Evolutionary conservation across 1,140 invertebrate species (phyloP).

Genomic region (Archivesica marissinica): DNA sequence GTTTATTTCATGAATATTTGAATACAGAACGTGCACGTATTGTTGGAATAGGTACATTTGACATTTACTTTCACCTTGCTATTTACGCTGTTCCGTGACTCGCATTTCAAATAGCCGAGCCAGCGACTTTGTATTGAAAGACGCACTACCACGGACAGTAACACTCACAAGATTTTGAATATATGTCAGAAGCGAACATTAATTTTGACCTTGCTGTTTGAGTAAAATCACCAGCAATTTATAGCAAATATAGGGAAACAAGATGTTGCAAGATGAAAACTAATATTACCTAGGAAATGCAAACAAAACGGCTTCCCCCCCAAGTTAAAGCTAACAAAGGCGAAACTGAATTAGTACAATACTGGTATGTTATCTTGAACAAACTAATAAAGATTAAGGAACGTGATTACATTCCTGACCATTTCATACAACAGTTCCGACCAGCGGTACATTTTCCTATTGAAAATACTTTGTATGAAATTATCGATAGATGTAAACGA

Average conservation of each 20-base stretch:
- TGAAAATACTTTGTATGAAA: slow-evolving; percentile 35
- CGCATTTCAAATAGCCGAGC: background rate
- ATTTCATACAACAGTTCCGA: slow-evolving; percentile 43
- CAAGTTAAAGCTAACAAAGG: background rate
- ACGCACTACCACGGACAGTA: background rate
- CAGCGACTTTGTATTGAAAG: background rate
- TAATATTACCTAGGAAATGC: background rate
- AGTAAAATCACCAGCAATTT: slow-evolving; percentile 3
- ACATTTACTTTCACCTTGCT: too few species aligned
- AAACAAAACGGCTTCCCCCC: background rate
- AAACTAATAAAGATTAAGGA: too few species aligned
- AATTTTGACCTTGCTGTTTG: background rate
- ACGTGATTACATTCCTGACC: background rate
- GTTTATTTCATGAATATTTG: too few species aligned
- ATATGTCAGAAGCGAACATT: background rate
- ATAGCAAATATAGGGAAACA: background rate
- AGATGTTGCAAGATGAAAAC: background rate
- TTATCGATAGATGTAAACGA: slow-evolving; percentile 8
- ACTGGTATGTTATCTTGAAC: too few species aligned
- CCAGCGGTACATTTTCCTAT: slow-evolving; percentile 26
- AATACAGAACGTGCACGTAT: too few species aligned
- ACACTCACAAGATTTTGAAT: background rate
- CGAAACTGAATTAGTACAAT: too few species aligned
- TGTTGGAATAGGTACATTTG: too few species aligned
- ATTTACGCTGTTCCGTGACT: too few species aligned